phyloP scores from a whole-genome alignment of 2,888 invertebrate genomes.

The Rhagophthalmus giganteus region DNA sequence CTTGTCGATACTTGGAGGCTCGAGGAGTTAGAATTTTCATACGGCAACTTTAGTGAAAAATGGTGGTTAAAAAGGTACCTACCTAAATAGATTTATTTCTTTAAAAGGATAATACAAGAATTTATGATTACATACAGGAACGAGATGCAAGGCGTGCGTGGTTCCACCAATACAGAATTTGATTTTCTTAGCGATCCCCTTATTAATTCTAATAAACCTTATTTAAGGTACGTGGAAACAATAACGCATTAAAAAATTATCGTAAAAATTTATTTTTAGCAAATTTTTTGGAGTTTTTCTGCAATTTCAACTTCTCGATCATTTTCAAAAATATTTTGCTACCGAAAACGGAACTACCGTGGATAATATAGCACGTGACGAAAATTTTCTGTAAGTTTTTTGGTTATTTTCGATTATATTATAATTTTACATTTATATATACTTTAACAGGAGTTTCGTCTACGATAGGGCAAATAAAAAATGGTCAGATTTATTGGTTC shows the following conservation, averaged over 20 bases:
- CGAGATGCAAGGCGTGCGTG: constrained; percentile 49
- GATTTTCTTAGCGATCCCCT: constrained; percentile 60
- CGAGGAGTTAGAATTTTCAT: constrained; percentile 43
- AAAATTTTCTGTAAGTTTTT: constrained; percentile 41
- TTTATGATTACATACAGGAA: no score
- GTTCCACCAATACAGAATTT: constrained; percentile 55
- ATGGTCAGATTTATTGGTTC: constrained; percentile 59
- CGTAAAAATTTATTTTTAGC: constrained; percentile 49
- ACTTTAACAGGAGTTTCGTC: constrained; percentile 16
- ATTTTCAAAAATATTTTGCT: constrained; percentile 35
- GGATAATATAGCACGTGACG: constrained; percentile 35
- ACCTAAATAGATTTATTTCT: background rate
- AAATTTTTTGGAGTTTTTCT: constrained; percentile 62
- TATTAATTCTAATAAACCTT: constrained; percentile 60
- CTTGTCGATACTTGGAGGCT: constrained; percentile 63
- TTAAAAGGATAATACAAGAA: no score
- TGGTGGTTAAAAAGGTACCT: constrained; percentile 59
- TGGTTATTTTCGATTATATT: no score
- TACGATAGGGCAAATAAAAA: constrained; percentile 54
- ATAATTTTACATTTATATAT: no score
- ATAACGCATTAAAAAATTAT: background rate
- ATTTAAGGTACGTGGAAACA: constrained; percentile 55
- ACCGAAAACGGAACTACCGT: constrained; percentile 10
- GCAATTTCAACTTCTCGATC: constrained; percentile 62
- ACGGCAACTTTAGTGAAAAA: constrained; percentile 42